These are phyloP conservation scores for Harpagifer antarcticus DNA, from an alignment of 2,797 vertebrate genomes.

Conservation along the genomic window DNA sequence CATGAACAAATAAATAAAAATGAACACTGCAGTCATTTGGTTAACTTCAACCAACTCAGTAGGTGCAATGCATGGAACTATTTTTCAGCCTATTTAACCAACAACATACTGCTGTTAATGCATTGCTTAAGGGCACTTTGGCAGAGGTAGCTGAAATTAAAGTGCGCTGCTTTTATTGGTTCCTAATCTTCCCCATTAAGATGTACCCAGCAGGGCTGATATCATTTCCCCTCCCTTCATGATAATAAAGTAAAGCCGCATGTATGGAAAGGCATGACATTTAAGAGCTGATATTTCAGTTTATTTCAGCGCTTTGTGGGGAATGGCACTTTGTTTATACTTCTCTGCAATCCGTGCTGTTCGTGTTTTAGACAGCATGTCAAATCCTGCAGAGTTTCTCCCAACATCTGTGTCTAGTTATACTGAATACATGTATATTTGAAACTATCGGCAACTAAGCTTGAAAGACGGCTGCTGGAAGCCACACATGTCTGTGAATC, in stretches of 20 bases:
- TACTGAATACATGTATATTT: conserved; percentile 41
- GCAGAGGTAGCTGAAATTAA: conserved; percentile 37
- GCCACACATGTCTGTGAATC: conserved; percentile 56
- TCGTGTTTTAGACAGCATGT: conserved; percentile 62
- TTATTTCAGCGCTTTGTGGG: conserved; percentile 30
- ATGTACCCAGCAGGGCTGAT: conserved; percentile 4
- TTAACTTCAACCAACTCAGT: background rate
- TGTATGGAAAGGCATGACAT: conserved; percentile 34
- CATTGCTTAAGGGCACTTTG: conserved; percentile 37
- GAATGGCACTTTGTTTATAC: conserved; percentile 70
- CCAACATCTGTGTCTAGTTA: conserved; percentile 76
- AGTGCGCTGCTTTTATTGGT: conserved; percentile 1
- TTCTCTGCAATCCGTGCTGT: conserved; percentile 51
- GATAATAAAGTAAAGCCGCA: conserved; percentile 56
- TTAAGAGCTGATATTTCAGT: conserved; percentile 43
- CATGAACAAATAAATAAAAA: background rate
- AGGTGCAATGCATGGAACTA: conserved; percentile 12
- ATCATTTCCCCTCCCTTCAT: conserved; percentile 18
- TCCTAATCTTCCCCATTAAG: too few species aligned
- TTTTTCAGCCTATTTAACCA: conserved; percentile 14
- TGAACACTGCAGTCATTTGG: background rate
- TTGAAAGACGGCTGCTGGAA: conserved; percentile 68
- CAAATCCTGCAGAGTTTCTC: conserved; percentile 48
- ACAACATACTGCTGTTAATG: conserved; percentile 7
- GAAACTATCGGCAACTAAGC: conserved; percentile 28